These are phyloP conservation scores for Agelastica alni DNA, from an alignment of 2,888 invertebrate species.

Conservation along the genomic window DNA sequence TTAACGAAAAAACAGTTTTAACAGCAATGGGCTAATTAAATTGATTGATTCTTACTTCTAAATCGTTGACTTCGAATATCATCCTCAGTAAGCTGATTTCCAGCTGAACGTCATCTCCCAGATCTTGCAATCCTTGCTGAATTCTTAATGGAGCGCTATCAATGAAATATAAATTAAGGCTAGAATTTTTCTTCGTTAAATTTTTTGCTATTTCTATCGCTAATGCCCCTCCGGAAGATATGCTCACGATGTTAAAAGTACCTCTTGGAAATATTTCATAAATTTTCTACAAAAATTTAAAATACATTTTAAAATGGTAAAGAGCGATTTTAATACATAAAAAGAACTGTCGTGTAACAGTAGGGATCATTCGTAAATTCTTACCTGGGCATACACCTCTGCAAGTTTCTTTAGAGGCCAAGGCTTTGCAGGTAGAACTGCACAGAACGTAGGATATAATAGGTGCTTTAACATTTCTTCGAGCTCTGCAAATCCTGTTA, in stretches of 20 bases:
- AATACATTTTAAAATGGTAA: slow-evolving; percentile 3
- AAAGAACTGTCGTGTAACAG: too few relatives aligned
- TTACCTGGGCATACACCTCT: slow-evolving; percentile 46
- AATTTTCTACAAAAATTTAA: slow-evolving; percentile 61
- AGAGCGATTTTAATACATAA: too few relatives aligned
- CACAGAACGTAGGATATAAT: slow-evolving; percentile 54
- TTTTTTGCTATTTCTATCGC: slow-evolving; percentile 78
- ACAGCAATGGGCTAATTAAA: too few relatives aligned
- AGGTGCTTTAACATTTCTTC: slow-evolving; percentile 47
- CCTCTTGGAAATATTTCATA: slow-evolving; percentile 63
- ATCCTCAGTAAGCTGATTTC: slow-evolving; percentile 65
- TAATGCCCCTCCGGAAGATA: slow-evolving; percentile 85
- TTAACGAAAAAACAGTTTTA: too few relatives aligned
- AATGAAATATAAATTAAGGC: slow-evolving; percentile 71
- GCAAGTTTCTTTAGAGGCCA: slow-evolving; percentile 46
- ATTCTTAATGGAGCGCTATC: slow-evolving; percentile 82
- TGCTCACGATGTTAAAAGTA: slow-evolving; percentile 79
- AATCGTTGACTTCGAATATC: slow-evolving; percentile 59
- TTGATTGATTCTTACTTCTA: slow-evolving; percentile 41
- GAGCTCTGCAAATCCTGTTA: slow-evolving; percentile 46
- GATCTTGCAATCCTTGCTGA: slow-evolving; percentile 60
- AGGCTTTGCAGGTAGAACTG: slow-evolving; percentile 46
- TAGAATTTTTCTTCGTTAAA: slow-evolving; percentile 63
- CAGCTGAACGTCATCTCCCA: slow-evolving; percentile 48
- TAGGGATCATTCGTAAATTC: too few relatives aligned